Conservation (phyloP, 2,888 invertebrate genomes). For the Dicroscelio sp. region DNA sequence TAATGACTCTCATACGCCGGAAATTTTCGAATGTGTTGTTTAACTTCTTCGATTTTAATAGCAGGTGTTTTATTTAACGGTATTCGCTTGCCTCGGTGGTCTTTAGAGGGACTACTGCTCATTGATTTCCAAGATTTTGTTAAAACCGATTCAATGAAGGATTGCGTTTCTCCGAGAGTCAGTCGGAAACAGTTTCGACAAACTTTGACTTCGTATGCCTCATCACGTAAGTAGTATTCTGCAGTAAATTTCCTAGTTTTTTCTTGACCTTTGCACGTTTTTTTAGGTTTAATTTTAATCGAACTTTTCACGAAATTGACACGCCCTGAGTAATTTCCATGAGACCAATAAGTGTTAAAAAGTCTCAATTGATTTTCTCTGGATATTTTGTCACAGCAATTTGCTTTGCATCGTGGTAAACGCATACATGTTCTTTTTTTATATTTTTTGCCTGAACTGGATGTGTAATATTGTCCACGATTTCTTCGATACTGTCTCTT, state of each 20-base stretch:
- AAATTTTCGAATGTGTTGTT: too few relatives aligned
- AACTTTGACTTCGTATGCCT: not conserved
- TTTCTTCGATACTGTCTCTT: constrained; percentile 33
- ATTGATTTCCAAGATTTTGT: not conserved
- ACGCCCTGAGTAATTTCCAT: constrained; percentile 9
- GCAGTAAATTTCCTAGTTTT: not conserved
- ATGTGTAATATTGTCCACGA: constrained; percentile 24
- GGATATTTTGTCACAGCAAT: constrained; percentile 31
- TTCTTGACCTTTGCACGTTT: not conserved
- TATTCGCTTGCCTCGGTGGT: too few relatives aligned
- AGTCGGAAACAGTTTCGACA: constrained; percentile 60
- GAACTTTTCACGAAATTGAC: not conserved
- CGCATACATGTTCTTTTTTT: not conserved
- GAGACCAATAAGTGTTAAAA: constrained; percentile 56
- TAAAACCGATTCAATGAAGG: constrained; percentile 23
- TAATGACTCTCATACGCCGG: too few relatives aligned
- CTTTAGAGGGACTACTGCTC: too few relatives aligned
- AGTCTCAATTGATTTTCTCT: constrained; percentile 40
- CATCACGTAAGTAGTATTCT: not conserved
- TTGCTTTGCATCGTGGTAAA: constrained; percentile 15
- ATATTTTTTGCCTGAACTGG: constrained; percentile 31
- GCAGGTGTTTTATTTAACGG: too few relatives aligned
- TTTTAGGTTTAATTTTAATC: not conserved
- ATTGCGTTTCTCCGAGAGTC: constrained; percentile 24
- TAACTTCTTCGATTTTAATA: too few relatives aligned